These are phyloP conservation scores for Elephas maximus DNA, from an alignment of 2,113 vertebrate species.

Conservation along the genomic window DNA sequence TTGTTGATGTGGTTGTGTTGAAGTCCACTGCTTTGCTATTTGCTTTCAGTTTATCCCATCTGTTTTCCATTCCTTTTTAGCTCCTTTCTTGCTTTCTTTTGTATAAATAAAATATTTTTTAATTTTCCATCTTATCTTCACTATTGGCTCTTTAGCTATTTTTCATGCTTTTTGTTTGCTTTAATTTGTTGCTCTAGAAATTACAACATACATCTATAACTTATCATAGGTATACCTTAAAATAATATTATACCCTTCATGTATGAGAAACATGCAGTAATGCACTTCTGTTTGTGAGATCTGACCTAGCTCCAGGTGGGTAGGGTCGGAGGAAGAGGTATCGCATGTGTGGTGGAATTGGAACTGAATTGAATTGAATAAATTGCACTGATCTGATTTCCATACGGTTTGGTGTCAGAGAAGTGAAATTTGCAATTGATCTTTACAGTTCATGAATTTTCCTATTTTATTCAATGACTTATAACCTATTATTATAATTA, in stretches of 20 bases:
- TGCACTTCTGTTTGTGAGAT: neutral
- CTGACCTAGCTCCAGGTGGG: too few relatives aligned
- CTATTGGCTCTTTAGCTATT: neutral
- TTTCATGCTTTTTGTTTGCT: conserved; percentile 14
- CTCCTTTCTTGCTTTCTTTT: conserved; percentile 21
- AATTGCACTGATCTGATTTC: too few relatives aligned
- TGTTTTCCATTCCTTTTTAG: conserved; percentile 6
- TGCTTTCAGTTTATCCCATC: conserved; percentile 17
- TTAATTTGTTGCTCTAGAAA: neutral
- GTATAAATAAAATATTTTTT: neutral
- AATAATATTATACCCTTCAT: neutral
- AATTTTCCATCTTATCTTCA: neutral
- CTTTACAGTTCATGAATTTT: neutral
- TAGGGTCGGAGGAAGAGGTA: too few relatives aligned
- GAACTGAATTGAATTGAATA: too few relatives aligned
- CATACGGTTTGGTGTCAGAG: too few relatives aligned
- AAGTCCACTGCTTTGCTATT: neutral
- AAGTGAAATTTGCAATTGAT: too few relatives aligned
- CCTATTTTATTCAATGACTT: conserved; percentile 32
- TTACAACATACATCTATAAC: neutral
- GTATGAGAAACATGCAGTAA: neutral
- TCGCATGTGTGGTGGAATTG: too few relatives aligned
- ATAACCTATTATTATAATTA: neutral
- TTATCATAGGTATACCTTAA: conserved; percentile 8
- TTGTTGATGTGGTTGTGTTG: neutral